These are phyloP conservation scores for Nannoperca obscura DNA, from an alignment of 2,797 vertebrate species.

Conservation along the genomic window DNA sequence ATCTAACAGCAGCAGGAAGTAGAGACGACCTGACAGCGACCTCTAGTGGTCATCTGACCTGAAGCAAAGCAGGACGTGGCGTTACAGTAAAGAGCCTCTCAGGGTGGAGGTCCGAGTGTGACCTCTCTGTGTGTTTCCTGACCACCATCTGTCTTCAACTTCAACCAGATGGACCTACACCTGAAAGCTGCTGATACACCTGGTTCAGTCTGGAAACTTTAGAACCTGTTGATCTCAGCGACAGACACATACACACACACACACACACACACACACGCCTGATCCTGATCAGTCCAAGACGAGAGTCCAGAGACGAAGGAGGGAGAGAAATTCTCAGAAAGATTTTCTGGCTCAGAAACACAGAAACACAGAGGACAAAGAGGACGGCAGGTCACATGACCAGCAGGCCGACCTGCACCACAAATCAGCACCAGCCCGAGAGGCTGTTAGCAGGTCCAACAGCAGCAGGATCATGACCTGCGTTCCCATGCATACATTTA, in stretches of 20 bases:
- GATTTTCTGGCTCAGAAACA: no score
- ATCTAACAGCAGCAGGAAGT: conserved; percentile 12
- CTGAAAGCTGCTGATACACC: no score
- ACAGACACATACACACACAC: no score
- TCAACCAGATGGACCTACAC: no score
- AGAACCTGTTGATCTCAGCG: no score
- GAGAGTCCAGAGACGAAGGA: not conserved
- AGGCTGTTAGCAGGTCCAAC: conserved; percentile 3
- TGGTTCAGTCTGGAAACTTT: no score
- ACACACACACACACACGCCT: conserved; percentile 8
- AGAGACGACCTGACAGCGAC: not conserved
- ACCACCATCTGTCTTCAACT: no score
- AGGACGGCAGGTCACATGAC: conserved; percentile 26
- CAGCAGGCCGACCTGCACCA: conserved; percentile 4
- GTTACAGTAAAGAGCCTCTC: no score
- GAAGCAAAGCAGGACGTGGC: not conserved
- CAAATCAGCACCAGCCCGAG: not conserved
- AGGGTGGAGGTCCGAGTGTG: no score
- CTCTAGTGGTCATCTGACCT: not conserved
- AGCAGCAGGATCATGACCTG: not conserved
- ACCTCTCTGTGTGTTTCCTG: no score
- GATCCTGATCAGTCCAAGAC: not conserved
- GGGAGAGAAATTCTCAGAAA: not conserved
- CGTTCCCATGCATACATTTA: no score
- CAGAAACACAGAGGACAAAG: no score